These are phyloP conservation scores for Lampris megalopsis DNA, from an alignment of 2,113 vertebrate species.

Conservation along the genomic window DNA sequence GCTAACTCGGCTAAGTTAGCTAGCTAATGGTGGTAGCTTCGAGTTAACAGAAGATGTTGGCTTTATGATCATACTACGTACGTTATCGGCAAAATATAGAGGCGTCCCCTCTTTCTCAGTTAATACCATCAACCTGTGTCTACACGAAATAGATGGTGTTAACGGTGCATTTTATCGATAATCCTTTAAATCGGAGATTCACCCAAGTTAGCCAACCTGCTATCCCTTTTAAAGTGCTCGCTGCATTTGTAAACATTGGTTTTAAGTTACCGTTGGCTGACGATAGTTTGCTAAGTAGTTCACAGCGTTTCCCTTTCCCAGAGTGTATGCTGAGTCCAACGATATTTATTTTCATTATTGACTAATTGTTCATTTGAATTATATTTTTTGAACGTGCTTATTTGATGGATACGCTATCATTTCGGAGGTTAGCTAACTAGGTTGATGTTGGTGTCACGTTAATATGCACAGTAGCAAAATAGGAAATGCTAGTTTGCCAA, in stretches of 20 bases:
- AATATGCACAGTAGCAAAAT: neutral
- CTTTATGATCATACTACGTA: too few species aligned
- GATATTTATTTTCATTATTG: too few species aligned
- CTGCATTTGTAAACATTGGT: slow-evolving; percentile 61
- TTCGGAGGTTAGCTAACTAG: neutral
- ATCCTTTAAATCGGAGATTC: slow-evolving; percentile 6
- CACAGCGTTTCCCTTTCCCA: neutral
- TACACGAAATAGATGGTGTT: neutral
- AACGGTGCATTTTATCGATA: neutral
- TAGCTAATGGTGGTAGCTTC: slow-evolving; percentile 52
- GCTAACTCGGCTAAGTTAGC: slow-evolving; percentile 70
- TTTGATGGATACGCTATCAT: neutral
- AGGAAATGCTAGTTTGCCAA: neutral
- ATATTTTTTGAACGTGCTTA: too few species aligned
- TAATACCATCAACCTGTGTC: fast-evolving
- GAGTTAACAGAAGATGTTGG: slow-evolving; percentile 37
- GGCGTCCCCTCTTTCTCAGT: too few species aligned
- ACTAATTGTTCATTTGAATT: too few species aligned
- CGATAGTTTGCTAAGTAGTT: neutral
- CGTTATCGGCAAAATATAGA: too few species aligned
- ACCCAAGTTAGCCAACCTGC: slow-evolving; percentile 40
- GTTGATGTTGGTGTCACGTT: slow-evolving; percentile 14
- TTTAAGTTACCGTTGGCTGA: neutral
- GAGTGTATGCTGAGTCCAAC: neutral
- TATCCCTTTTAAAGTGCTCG: slow-evolving; percentile 20